Percentiles rank a stretch among this genome's conserved stretches.
Conservation (phyloP, 2,888 invertebrate species). For the Opisthograptis luteolata region DNA sequence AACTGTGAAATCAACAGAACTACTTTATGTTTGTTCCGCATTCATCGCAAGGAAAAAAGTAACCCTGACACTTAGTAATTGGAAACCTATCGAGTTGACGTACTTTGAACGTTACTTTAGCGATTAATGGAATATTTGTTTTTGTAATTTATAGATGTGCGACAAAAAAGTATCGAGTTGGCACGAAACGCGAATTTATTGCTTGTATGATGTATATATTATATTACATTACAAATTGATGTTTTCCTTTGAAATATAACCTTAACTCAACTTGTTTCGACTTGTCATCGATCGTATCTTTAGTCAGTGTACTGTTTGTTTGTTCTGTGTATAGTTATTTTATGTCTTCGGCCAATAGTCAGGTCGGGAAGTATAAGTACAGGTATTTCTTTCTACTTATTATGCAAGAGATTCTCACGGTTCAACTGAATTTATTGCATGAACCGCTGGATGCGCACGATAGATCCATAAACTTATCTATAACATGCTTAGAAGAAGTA, state of each 20-base stretch:
- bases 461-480: neutral
- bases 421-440: constrained; percentile 19
- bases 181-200: constrained; percentile 8
- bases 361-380: constrained; percentile 8
- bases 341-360: too few relatives aligned
- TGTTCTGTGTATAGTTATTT: too few relatives aligned
- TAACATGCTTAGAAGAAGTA: neutral
- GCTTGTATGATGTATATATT: neutral
- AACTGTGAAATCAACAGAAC: constrained; percentile 7
- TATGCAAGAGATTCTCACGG: constrained; percentile 48
- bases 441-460: constrained; percentile 17
- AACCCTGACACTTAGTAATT: constrained; percentile 36
- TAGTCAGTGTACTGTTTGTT: too few relatives aligned
- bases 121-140: constrained; percentile 15
- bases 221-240: too few relatives aligned
- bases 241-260: too few relatives aligned
- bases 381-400: constrained; percentile 16
- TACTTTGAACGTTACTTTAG: constrained; percentile 19
- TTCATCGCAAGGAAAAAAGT: constrained; percentile 28
- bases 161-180: constrained; percentile 11
- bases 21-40: constrained; percentile 24
- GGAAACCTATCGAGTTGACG: constrained; percentile 32
- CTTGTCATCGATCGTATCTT: too few relatives aligned
- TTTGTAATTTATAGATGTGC: constrained; percentile 5
- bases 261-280: too few relatives aligned